phyloP scores from a whole-genome alignment of 2,113 vertebrate genomes.

The Donacobius atricapilla region DNA sequence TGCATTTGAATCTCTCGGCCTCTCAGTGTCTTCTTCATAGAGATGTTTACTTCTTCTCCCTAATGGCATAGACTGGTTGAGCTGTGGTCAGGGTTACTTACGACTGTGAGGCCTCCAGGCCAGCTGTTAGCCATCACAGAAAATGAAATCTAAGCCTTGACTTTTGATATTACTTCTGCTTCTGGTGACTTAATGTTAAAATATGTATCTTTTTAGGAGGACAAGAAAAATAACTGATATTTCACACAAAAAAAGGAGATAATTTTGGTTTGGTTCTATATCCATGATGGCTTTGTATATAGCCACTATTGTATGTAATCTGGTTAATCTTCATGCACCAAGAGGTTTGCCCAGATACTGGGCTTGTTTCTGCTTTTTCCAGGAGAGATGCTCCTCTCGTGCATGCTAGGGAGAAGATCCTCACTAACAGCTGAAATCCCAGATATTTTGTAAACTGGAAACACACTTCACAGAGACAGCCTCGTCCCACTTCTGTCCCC shows the following conservation, averaged over 20 bases:
- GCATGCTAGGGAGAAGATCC: not conserved
- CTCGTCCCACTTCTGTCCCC: not conserved
- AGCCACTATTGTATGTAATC: fast-evolving
- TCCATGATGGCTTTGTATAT: not conserved
- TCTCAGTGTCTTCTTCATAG: too few relatives aligned
- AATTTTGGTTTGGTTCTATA: not conserved
- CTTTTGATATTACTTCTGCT: not conserved
- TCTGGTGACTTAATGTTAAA: not conserved
- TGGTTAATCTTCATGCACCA: not conserved
- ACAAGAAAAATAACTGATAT: not conserved
- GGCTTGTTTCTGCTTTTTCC: not conserved
- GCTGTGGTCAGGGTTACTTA: too few relatives aligned
- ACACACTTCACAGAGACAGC: not conserved
- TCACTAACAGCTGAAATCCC: not conserved
- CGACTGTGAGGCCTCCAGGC: too few relatives aligned
- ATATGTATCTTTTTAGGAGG: not conserved
- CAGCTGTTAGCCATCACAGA: not conserved
- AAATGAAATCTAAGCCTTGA: not conserved
- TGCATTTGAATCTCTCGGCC: too few relatives aligned
- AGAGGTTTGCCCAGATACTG: not conserved
- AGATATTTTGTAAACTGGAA: not conserved
- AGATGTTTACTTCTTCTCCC: too few relatives aligned
- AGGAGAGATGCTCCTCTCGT: fast-evolving
- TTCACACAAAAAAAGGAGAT: not conserved
- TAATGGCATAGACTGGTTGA: too few relatives aligned